phyloP scores from a whole-genome alignment of 2,888 invertebrate species.

The Pseudococcus jackbeardsleyi region DNA sequence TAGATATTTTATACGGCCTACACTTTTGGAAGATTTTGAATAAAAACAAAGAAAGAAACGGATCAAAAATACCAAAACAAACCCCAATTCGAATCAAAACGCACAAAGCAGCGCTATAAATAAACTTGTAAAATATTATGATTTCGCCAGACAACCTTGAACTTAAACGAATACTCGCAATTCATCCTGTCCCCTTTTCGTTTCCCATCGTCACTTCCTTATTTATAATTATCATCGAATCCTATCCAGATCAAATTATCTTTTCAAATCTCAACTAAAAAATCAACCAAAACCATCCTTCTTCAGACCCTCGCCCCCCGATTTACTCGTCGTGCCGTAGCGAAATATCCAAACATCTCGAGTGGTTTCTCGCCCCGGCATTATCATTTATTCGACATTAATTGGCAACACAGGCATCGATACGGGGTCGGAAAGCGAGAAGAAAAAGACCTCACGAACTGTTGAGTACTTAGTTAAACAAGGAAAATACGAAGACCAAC shows the following conservation, averaged over 20 bases:
- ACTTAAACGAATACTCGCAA: no score
- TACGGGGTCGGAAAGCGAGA: not conserved
- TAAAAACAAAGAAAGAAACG: no score
- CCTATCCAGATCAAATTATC: no score
- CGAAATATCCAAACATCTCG: not conserved
- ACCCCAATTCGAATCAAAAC: no score
- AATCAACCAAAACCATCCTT: not conserved
- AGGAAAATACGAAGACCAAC: not conserved
- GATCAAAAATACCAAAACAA: no score
- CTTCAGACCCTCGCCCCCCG: not conserved
- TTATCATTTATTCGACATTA: not conserved
- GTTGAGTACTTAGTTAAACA: conserved; percentile 38
- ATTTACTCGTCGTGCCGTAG: not conserved
- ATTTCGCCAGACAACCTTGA: no score
- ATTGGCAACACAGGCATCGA: not conserved
- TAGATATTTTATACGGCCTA: no score
- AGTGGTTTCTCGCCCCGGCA: not conserved
- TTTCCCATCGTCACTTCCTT: no score
- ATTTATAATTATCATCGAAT: no score
- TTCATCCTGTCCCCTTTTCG: no score
- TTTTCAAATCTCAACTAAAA: no score
- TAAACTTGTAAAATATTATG: not conserved
- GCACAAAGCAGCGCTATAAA: not conserved
- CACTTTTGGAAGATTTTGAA: no score
- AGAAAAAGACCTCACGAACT: not conserved